Percentiles rank a stretch among this genome's conserved stretches.
phyloP scores from a whole-genome alignment of 2,113 vertebrate species.

The Poecile atricapillus region DNA sequence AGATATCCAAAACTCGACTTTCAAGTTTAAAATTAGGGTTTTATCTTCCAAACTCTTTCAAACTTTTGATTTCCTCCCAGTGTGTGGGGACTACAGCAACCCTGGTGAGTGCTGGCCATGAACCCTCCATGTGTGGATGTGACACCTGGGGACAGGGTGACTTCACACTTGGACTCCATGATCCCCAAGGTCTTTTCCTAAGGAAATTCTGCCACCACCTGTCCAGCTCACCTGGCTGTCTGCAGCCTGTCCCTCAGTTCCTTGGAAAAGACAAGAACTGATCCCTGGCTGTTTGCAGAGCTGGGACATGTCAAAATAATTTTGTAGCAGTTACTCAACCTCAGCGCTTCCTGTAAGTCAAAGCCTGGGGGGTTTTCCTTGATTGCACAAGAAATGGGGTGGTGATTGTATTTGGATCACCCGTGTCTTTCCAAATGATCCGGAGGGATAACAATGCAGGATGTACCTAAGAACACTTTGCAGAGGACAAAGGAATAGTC shows the following conservation, averaged over 20 bases:
- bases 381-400: constrained; percentile 33
- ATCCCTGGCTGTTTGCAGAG: background rate
- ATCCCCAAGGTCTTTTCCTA: background rate
- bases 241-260: background rate
- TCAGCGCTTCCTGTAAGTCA: background rate
- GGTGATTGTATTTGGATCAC: background rate
- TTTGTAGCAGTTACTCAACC: background rate
- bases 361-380: background rate
- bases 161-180: too few species aligned
- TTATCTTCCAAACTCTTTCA: background rate
- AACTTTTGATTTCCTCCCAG: background rate
- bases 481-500: background rate
- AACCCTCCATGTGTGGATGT: background rate
- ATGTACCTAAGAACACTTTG: background rate
- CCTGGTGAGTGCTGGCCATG: background rate
- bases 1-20: background rate
- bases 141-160: background rate
- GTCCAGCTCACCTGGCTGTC: background rate
- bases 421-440: background rate
- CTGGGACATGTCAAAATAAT: background rate
- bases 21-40: background rate
- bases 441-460: background rate
- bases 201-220: background rate
- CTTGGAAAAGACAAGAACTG: background rate
- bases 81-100: background rate